Evolutionary conservation across 2,888 invertebrate genomes (phyloP).

Genomic region (Campopleginae sp.): DNA sequence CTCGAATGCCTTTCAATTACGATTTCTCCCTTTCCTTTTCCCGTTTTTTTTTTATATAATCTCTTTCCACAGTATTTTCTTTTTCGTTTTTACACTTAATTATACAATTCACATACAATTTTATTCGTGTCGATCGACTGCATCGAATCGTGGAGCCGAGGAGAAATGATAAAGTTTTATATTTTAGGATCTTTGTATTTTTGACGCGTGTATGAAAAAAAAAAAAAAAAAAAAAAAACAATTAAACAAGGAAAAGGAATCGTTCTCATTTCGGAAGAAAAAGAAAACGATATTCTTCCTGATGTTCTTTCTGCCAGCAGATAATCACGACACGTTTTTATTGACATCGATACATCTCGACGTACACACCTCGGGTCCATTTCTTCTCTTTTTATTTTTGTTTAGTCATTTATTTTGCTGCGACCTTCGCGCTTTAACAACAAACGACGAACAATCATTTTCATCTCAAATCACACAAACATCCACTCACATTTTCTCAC

Average conservation of each 20-base stretch:
- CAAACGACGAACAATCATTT: constrained; percentile 55
- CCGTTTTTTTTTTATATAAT: constrained; percentile 14
- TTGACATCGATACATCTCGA: constrained; percentile 55
- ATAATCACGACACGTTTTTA: constrained; percentile 46
- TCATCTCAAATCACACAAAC: constrained; percentile 17
- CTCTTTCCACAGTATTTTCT: constrained; percentile 14
- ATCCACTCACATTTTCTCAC: constrained; percentile 8
- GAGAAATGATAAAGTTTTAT: constrained; percentile 37
- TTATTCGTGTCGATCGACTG: constrained; percentile 57
- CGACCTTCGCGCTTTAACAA: constrained; percentile 32
- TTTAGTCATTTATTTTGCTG: constrained; percentile 11
- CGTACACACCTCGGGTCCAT: not conserved
- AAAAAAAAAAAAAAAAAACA: no score
- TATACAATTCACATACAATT: constrained; percentile 57
- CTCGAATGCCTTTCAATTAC: constrained; percentile 36
- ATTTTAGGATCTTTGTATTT: not conserved
- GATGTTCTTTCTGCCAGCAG: constrained; percentile 61
- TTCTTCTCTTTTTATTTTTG: not conserved
- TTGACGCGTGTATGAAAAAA: not conserved
- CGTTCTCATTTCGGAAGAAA: constrained; percentile 1
- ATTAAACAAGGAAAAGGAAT: no score
- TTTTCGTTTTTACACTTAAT: constrained; percentile 56
- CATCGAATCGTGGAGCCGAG: constrained; percentile 62
- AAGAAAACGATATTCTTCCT: constrained; percentile 5
- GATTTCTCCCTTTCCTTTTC: not conserved